phyloP scores from a whole-genome alignment of 1,140 invertebrate species.

The Drosophila lini region DNA sequence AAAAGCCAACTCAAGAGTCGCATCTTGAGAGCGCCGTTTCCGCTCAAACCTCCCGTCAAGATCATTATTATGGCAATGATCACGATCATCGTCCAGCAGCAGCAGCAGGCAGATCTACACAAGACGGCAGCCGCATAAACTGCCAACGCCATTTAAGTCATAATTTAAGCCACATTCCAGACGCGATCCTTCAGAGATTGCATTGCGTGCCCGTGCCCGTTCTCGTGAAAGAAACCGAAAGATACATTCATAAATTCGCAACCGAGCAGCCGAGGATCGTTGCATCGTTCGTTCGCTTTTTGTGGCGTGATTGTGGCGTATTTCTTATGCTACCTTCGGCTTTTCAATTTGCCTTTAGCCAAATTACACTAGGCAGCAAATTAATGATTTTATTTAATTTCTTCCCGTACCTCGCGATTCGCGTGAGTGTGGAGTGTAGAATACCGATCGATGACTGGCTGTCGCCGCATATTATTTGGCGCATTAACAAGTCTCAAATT shows the following conservation, averaged over 20 bases:
- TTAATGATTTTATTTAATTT: conserved; percentile 36
- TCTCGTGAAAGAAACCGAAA: conserved; percentile 57
- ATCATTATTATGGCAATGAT: conserved; percentile 23
- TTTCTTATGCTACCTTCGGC: conserved; percentile 37
- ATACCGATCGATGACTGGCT: conserved; percentile 31
- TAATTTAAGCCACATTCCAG: conserved; percentile 83
- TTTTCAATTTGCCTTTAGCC: conserved; percentile 59
- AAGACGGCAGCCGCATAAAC: conserved; percentile 78
- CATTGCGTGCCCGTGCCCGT: conserved; percentile 60
- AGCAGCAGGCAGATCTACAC: conserved; percentile 18
- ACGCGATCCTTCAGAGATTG: conserved; percentile 81
- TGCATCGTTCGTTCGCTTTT: not conserved
- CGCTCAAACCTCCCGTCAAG: conserved; percentile 41
- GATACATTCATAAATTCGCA: conserved; percentile 80
- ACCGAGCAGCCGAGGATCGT: conserved; percentile 24
- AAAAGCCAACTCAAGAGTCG: conserved; percentile 63
- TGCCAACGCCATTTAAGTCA: conserved; percentile 82
- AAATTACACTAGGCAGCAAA: conserved; percentile 42
- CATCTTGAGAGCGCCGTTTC: conserved; percentile 69
- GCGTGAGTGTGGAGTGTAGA: not conserved
- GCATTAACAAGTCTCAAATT: conserved; percentile 79
- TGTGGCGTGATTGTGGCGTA: conserved; percentile 48
- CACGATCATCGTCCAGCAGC: conserved; percentile 30
- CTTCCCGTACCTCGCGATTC: not conserved
- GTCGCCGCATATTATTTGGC: conserved; percentile 73